These are phyloP conservation scores for Dendropsophus ebraccatus DNA, from an alignment of 2,113 vertebrate genomes.

Conservation along the genomic window DNA sequence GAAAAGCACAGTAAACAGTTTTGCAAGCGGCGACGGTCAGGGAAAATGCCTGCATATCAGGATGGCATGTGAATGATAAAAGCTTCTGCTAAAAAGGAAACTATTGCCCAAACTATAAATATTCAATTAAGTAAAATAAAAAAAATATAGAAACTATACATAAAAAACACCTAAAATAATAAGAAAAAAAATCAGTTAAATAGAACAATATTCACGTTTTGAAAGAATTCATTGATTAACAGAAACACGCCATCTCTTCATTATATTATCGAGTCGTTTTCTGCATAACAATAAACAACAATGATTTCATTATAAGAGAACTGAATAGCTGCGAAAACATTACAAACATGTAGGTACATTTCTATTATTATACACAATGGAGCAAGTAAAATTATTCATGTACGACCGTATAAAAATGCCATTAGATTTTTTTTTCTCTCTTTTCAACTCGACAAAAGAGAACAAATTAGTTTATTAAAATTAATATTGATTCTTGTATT, in stretches of 20 bases:
- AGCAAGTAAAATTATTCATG: not conserved
- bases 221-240: not conserved
- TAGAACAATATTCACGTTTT: not conserved
- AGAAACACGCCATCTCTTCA: not conserved
- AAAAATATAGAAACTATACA: too few relatives aligned
- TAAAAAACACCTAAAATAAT: not conserved
- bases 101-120: not conserved
- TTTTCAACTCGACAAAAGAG: not conserved
- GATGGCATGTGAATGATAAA: not conserved
- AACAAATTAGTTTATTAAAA: not conserved
- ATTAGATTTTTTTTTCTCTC: not conserved
- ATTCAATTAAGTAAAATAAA: too few relatives aligned
- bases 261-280: not conserved
- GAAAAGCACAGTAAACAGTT: not conserved
- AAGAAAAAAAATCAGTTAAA: not conserved
- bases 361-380: not conserved
- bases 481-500: not conserved
- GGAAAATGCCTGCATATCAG: not conserved
- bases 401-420: not conserved
- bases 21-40: not conserved
- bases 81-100: not conserved
- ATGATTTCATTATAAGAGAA: not conserved
- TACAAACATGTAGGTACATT: not conserved
- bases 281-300: not conserved
- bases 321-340: not conserved